Base-by-base conservation (phyloP, 1,140 invertebrate species). In the Formica exsecta region DNA sequence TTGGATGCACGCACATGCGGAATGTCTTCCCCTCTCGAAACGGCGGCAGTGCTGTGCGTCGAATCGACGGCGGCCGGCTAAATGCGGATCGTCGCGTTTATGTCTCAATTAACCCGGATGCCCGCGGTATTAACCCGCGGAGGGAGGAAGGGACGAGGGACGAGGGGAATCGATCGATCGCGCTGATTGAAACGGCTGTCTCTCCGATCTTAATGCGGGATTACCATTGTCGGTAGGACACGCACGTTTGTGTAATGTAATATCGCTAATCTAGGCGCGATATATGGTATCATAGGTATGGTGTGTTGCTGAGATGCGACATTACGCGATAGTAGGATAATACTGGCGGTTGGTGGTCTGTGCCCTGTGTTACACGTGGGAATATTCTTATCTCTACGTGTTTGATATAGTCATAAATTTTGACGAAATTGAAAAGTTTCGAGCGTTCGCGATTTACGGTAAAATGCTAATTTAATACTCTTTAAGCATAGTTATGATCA, bases 1-100 rank as follows among this genome's bases (percentile, higher is more conserved):
- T 85, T 85, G 81, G 54, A 61, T 54, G 79, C 79, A 81, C 85
- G 79, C 64, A 64, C 66, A 81, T 77, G 74, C 48, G 65, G 88
- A 91, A 91, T 89, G 89, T 85, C 89, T 85, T 85, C 84, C 84
- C 87, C 89, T 90, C 87, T 73, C 71, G 74, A 59, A 85, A 86
- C 71, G 29, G 32, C 48, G 48, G 32, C 3, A 32, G 3, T 32
- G 32, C 32, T 4, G 32, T 4, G 32, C 32, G 1, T 32, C 32
- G 32, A 32, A 32, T 32, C 41, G 48, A n/a, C 29, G 19, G 54
- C n/a, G 59, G 74, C 74, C 57, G 29, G 57, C 79, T 71, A 74
- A 83, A 83, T 83, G 54, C 51, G 79, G 68, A 83, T 41, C 66
- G 79, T 61, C 79, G 54, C 79, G 79, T 74, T 83, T 83, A 74